phyloP scores from a whole-genome alignment of 2,888 invertebrate genomes.

The Ornithoptera alexandrae region DNA sequence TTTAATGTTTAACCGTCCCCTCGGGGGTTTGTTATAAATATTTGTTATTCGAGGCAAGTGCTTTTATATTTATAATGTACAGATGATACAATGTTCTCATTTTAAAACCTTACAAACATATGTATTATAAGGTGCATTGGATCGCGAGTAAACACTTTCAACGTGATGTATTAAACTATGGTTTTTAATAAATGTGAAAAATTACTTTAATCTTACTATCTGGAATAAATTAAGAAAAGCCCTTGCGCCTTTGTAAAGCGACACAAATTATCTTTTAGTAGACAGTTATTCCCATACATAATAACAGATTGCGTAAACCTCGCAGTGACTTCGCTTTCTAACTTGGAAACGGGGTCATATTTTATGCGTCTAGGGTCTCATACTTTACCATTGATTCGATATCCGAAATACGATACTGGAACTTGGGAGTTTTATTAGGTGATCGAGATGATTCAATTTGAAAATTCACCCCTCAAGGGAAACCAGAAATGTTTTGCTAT shows the following conservation, averaged over 20 bases:
- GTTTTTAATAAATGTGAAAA: too few species aligned
- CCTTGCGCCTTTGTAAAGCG: background rate
- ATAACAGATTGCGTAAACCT: constrained; percentile 14
- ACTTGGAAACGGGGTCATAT: constrained; percentile 13
- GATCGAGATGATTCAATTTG: constrained; percentile 15
- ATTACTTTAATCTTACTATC: too few species aligned
- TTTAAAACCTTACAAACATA: background rate
- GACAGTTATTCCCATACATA: constrained; percentile 8
- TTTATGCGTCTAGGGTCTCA: constrained; percentile 22
- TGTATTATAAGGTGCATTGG: background rate
- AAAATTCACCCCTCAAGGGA: background rate
- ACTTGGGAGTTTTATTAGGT: constrained; percentile 18
- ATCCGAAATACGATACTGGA: constrained; percentile 12
- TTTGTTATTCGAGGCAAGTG: background rate
- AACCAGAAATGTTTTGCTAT: background rate
- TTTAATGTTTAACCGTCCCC: background rate
- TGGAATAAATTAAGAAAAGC: background rate
- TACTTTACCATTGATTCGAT: constrained; percentile 19
- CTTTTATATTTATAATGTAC: background rate
- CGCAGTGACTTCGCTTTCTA: constrained; percentile 12
- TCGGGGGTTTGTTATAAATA: background rate
- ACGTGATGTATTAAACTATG: background rate
- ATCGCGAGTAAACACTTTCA: background rate
- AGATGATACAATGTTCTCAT: background rate
- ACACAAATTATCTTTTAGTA: background rate